Evolutionary conservation across 2,113 vertebrate genomes (phyloP), one percentile per base, ranked within the genome.

Genomic region (Antechinus stuartii): DNA sequence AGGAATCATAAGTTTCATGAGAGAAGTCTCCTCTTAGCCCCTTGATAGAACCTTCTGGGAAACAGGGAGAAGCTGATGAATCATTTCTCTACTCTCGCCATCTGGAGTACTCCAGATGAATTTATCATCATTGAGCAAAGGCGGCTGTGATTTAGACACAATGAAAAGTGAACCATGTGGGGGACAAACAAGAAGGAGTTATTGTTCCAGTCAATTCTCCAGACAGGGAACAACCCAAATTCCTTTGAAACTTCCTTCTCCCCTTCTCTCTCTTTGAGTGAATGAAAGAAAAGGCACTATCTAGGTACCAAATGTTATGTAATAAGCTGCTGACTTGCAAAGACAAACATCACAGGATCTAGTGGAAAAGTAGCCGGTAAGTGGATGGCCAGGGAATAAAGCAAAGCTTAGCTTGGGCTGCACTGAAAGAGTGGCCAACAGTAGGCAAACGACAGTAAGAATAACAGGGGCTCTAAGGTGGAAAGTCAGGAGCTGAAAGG

Each of bases 61-160:
- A 95, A 92, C 16, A 7, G 68, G 96, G 94, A 96, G 94, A 97
- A 96, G 94, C 96, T 97, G 96, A 97, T 96, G 94, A 97, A 96
- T 98, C 96, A 95, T 97, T 93, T 97, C 57, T 96, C 93, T 97
- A 92, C 95, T 97, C 84, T 91, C 92, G 96, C 97, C 97, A 95
- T 98, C 97, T 98, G 97, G 98, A 98, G 96, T 96, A 91, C 92
- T 98, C 97, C 97, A 97, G 94, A 98, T 96, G 95, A 98, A 97
- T 96, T 49, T 53, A 97, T 98, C 97, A 94, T 91, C 97, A 96
- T 46, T 92, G 94, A 96, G 91, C 94, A 95, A 94, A 92, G 61
- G 94, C 89, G 56, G 95, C 97, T 96, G 92, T 91, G 92, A 97
- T 47, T 94, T 96, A 97, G 97, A 97, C n/a, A 95, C 94, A 94